Percentiles rank a stretch among this genome's conserved stretches.
phyloP scores from a whole-genome alignment of 2,888 invertebrate genomes.

The Caenorhabditis uteleia region DNA sequence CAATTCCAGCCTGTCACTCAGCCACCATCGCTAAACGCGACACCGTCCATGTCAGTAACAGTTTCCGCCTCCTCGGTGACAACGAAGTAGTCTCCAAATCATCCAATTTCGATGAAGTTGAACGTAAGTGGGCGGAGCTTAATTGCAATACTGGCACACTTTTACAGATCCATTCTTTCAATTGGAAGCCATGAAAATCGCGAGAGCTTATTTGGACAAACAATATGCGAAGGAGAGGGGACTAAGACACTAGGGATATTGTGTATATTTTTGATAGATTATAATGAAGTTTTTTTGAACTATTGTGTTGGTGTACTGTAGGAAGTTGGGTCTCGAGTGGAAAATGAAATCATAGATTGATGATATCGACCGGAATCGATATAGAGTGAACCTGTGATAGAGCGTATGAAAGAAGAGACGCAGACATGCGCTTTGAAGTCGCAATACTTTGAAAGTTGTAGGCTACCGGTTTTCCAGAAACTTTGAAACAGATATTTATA shows the following conservation, averaged over 20 bases:
- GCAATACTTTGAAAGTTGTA: no score
- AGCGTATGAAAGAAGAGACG: no score
- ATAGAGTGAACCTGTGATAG: no score
- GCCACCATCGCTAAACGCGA: slow-evolving; percentile 4
- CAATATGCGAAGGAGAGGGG: slow-evolving; percentile 32
- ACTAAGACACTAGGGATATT: slow-evolving; percentile 11
- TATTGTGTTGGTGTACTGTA: background rate
- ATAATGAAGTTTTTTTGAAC: background rate
- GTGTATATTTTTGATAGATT: slow-evolving; percentile 6
- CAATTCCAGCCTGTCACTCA: no score
- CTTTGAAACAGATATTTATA: no score
- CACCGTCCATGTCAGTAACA: slow-evolving; percentile 23
- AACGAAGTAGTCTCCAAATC: slow-evolving; percentile 17
- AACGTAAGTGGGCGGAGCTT: no score
- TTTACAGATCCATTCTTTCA: slow-evolving; percentile 39
- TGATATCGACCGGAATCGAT: no score
- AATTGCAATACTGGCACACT: background rate
- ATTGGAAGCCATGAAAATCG: slow-evolving; percentile 39
- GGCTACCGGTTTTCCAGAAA: no score
- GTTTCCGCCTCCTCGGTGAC: slow-evolving; percentile 26
- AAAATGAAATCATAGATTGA: no score
- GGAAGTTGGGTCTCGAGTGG: no score
- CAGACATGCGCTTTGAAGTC: no score
- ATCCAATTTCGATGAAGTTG: slow-evolving; percentile 1
- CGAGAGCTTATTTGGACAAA: slow-evolving; percentile 33